phyloP scores from a whole-genome alignment of 2,113 vertebrate genomes.

The Limanda limanda region DNA sequence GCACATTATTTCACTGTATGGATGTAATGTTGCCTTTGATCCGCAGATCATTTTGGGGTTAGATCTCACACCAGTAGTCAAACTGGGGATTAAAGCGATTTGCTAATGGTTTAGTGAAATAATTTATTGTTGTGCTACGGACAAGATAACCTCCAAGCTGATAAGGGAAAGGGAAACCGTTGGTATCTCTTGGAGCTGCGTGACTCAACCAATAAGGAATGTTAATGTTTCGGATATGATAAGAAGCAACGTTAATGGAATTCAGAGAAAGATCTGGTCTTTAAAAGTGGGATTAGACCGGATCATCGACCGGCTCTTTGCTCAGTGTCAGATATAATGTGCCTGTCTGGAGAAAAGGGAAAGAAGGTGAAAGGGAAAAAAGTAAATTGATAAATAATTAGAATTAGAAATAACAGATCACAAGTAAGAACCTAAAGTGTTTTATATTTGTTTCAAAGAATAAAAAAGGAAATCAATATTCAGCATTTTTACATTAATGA shows the following conservation, averaged over 20 bases:
- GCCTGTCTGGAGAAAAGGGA: not conserved
- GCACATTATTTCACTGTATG: too few relatives aligned
- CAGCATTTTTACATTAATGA: constrained; percentile 24
- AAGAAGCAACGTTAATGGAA: not conserved
- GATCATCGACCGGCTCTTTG: not conserved
- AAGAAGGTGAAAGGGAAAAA: not conserved
- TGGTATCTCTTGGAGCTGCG: not conserved
- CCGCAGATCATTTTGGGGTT: not conserved
- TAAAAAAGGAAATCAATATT: constrained; percentile 9
- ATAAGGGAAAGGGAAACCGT: not conserved
- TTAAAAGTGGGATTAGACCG: not conserved
- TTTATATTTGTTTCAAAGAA: not conserved
- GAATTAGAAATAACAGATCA: not conserved
- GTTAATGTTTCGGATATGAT: not conserved
- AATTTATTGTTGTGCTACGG: not conserved
- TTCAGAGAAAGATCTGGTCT: not conserved
- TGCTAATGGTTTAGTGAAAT: not conserved
- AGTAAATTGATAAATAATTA: not conserved
- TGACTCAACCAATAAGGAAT: not conserved
- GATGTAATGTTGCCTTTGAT: too few relatives aligned
- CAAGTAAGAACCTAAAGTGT: not conserved
- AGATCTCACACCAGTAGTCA: not conserved
- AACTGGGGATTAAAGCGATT: not conserved
- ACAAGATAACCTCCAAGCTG: not conserved
- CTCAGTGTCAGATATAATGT: not conserved